phyloP scores from a whole-genome alignment of 2,113 vertebrate species.

The Mormyrus iriodes region DNA sequence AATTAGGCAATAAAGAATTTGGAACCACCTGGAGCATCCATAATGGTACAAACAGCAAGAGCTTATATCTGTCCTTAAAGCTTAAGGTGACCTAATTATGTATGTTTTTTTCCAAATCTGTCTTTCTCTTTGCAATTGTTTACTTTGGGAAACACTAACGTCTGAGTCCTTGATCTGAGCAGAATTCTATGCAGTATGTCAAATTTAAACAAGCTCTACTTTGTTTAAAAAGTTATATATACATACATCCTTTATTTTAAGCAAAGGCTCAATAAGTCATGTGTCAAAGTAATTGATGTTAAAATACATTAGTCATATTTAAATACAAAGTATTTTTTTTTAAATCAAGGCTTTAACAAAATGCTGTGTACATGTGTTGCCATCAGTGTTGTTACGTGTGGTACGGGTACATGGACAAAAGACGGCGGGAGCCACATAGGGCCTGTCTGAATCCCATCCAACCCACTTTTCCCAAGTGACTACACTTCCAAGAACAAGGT shows the following conservation, averaged over 20 bases:
- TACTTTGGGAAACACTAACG: background rate
- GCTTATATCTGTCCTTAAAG: background rate
- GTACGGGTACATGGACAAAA: background rate
- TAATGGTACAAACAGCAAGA: background rate
- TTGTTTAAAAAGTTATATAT: conserved; percentile 13
- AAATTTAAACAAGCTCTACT: conserved; percentile 4
- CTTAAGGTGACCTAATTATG: conserved; percentile 2
- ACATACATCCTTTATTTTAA: background rate
- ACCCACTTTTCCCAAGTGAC: background rate
- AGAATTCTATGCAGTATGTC: conserved; percentile 7
- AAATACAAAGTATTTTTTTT: background rate
- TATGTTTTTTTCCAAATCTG: background rate
- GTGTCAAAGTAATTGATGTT: conserved; percentile 17
- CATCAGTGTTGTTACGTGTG: background rate
- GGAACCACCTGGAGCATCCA: background rate
- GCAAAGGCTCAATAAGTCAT: background rate
- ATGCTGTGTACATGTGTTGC: conserved; percentile 1
- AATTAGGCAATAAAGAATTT: conserved; percentile 12
- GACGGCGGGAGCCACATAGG: background rate
- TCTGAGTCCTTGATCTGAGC: background rate
- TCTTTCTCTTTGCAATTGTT: background rate
- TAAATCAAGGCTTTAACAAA: background rate
- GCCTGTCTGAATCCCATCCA: background rate
- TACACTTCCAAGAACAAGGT: background rate
- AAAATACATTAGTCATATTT: conserved; percentile 11